Evolutionary conservation across 2,888 invertebrate genomes (phyloP), one percentile per base, ranked within the genome.

Genomic region (Heteromurus nitidus): DNA sequence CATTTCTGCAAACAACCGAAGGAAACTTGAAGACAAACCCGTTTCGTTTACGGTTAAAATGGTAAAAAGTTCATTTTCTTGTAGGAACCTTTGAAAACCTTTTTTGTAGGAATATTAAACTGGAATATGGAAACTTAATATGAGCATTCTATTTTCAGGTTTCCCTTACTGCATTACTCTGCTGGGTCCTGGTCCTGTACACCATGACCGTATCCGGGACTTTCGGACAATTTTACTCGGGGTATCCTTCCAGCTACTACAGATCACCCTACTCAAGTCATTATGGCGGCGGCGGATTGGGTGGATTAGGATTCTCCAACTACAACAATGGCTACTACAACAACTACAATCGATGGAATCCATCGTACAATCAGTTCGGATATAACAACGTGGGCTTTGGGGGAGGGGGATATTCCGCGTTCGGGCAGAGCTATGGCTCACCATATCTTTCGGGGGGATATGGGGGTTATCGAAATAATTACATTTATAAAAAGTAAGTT

Each of bases 271-370:
- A 74, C 13, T n/a, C 73, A 2, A 30, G 62, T 0, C 31, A 53
- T 58, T 26, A 20, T 31, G 3, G 70, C 42, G 3, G 55, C 36
- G 13, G 5, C 36, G 7, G 13, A 36, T 36, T 24, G 3, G 68
- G 20, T 7, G 50, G 55, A 9, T 36, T 13, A 5, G 55, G 55
- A n/a, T 7, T 26, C 13, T 47, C 9, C 47, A 47, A 47, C 47
- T 16, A 13, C 13, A 11, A 9, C 1, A 26, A 26, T 26, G 13
- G 20, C 55, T 16, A 47, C 47, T 26, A 73, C 20, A 47, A 72
- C 18, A 65, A 70, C 16, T 74, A 80, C 26, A 60, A 72, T 20
- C 22, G 58, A 16, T 80, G 67, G 50, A 81, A 55, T 58, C 69
- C 62, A 20, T 65, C 58, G 16, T 50, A 47, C 9, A 16, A 31